Conservation (phyloP, 2,888 invertebrate species). For the Tetrapedia diversipes region DNA sequence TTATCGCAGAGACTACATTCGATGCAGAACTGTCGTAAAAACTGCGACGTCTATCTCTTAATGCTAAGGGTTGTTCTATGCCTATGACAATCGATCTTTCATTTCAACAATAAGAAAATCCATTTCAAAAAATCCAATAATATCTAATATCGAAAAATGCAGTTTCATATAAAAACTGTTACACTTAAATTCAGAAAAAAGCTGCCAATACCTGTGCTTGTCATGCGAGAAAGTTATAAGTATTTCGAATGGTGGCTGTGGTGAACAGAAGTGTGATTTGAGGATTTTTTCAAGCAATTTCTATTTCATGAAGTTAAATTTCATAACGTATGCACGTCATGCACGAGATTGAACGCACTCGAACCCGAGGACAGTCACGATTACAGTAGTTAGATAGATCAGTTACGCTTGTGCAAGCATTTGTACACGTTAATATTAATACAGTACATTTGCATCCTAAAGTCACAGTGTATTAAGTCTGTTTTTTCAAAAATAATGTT, state of each 20-base stretch:
- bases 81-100: too few relatives aligned
- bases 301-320: neutral
- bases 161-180: too few relatives aligned
- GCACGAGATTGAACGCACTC: constrained; percentile 38
- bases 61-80: too few relatives aligned
- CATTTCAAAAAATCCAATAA: too few relatives aligned
- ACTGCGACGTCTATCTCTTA: too few relatives aligned
- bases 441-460: too few relatives aligned
- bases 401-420: constrained; percentile 50
- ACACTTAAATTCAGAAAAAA: neutral
- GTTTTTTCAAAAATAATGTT: too few relatives aligned
- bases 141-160: too few relatives aligned
- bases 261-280: neutral
- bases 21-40: too few relatives aligned
- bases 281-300: neutral
- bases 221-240: neutral
- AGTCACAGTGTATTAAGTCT: too few relatives aligned
- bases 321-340: constrained; percentile 20
- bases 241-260: neutral
- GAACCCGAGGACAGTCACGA: constrained; percentile 50
- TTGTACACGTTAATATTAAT: neutral
- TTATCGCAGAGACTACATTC: too few relatives aligned
- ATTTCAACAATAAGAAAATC: too few relatives aligned
- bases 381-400: constrained; percentile 41
- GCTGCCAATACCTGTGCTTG: neutral